Conservation (phyloP, 2,888 invertebrate genomes). For the Baccha elongata region DNA sequence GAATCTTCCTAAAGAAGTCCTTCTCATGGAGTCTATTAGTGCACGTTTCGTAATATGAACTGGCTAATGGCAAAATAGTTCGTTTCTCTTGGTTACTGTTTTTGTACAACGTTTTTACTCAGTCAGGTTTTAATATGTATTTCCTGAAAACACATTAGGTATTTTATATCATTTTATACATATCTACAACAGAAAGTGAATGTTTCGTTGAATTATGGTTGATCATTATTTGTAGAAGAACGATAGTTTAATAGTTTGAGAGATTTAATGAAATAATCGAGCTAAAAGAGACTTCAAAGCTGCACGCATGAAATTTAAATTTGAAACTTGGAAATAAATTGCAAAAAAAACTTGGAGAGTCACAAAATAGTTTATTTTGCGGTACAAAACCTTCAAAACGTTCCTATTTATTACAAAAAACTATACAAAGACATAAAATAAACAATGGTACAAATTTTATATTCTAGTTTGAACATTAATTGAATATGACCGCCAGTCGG, state of each 20-base stretch:
- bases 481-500: too few relatives aligned
- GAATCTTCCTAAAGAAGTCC: slow-evolving; percentile 42
- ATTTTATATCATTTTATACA: not conserved
- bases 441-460: too few relatives aligned
- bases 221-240: not conserved
- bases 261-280: slow-evolving; percentile 66
- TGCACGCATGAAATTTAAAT: slow-evolving; percentile 48
- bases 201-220: slow-evolving; percentile 29
- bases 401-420: too few relatives aligned
- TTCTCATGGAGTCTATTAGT: slow-evolving; percentile 55
- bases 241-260: not conserved
- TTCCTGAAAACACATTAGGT: slow-evolving; percentile 2
- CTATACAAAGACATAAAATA: too few relatives aligned
- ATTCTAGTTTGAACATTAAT: too few relatives aligned
- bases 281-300: slow-evolving; percentile 45
- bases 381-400: too few relatives aligned
- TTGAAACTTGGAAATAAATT: slow-evolving; percentile 25
- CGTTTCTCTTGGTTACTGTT: slow-evolving; percentile 32
- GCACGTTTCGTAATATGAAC: slow-evolving; percentile 29
- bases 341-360: slow-evolving; percentile 16
- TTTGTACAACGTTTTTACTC: slow-evolving; percentile 9
- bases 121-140: slow-evolving; percentile 4
- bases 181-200: slow-evolving; percentile 32
- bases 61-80: slow-evolving; percentile 37
- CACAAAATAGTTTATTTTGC: slow-evolving; percentile 28